Percentiles rank a stretch among this genome's conserved stretches.
Conservation (phyloP, 2,797 vertebrate genomes). For the Hoplostethus mediterraneus region DNA sequence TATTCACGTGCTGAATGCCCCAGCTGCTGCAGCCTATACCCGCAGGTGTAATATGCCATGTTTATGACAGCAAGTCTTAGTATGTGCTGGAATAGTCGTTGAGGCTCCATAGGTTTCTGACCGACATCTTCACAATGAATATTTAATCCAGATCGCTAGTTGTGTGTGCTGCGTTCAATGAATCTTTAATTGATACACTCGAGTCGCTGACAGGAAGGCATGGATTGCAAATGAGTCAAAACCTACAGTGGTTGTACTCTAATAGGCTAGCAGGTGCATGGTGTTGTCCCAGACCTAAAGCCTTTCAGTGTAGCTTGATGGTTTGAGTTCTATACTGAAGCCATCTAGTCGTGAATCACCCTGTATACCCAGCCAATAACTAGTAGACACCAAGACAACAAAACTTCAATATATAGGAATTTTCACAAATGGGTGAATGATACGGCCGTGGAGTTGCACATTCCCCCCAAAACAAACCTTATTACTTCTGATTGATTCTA, state of each 20-base stretch:
- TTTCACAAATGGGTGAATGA: neutral
- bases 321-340: slow-evolving; percentile 5
- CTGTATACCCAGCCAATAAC: neutral
- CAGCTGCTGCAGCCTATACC: slow-evolving; percentile 34
- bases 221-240: slow-evolving; percentile 67
- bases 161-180: slow-evolving; percentile 62
- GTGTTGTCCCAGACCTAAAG: slow-evolving; percentile 33
- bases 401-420: neutral
- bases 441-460: slow-evolving; percentile 2
- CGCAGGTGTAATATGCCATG: slow-evolving; percentile 34
- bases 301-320: slow-evolving; percentile 33
- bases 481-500: too few relatives aligned
- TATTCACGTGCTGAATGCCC: slow-evolving; percentile 46
- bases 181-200: slow-evolving; percentile 76
- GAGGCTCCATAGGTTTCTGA: slow-evolving; percentile 62
- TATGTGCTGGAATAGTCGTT: slow-evolving; percentile 26
- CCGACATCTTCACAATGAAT: slow-evolving; percentile 72
- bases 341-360: slow-evolving; percentile 35
- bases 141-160: slow-evolving; percentile 71
- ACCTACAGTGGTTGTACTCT: slow-evolving; percentile 62
- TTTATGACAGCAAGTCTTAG: slow-evolving; percentile 27
- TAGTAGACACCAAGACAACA: neutral
- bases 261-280: slow-evolving; percentile 51
- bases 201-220: slow-evolving; percentile 57
- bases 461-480: neutral